These are phyloP conservation scores for Pseudoips prasinana DNA, from an alignment of 2,888 invertebrate genomes.

Conservation along the genomic window DNA sequence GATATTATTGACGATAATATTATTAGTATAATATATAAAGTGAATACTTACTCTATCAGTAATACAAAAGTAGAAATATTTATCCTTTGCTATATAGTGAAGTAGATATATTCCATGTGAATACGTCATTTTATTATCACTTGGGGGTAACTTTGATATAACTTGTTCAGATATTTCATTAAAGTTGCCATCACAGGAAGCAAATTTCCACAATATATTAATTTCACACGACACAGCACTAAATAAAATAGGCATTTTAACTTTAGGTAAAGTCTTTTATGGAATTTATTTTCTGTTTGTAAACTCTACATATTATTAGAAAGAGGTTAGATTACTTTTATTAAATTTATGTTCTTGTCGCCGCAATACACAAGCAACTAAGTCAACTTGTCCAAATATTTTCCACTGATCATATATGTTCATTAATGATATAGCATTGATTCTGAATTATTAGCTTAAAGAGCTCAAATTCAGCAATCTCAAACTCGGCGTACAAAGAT, in stretches of 20 bases:
- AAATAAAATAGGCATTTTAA: constrained; percentile 93
- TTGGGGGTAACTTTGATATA: constrained; percentile 87
- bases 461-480: background rate
- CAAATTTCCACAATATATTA: constrained; percentile 91
- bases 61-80: constrained; percentile 94
- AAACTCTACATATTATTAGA: too few species aligned
- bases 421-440: too few species aligned
- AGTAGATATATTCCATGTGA: constrained; percentile 85
- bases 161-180: constrained; percentile 95
- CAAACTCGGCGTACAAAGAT: constrained; percentile 11
- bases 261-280: background rate
- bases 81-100: constrained; percentile 92
- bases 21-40: too few species aligned
- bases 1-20: too few species aligned
- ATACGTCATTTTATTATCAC: constrained; percentile 93
- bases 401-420: too few species aligned
- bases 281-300: background rate
- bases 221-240: constrained; percentile 91
- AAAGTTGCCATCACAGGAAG: constrained; percentile 96
- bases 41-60: constrained; percentile 92
- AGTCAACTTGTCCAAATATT: too few species aligned
- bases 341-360: too few species aligned
- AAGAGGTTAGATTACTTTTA: too few species aligned
- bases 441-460: too few species aligned
- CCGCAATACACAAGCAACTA: too few species aligned